Percentiles rank a stretch among this genome's conserved stretches.
These are phyloP conservation scores for Drosophila micromelanica DNA, from an alignment of 1,140 invertebrate genomes.

Conservation along the genomic window DNA sequence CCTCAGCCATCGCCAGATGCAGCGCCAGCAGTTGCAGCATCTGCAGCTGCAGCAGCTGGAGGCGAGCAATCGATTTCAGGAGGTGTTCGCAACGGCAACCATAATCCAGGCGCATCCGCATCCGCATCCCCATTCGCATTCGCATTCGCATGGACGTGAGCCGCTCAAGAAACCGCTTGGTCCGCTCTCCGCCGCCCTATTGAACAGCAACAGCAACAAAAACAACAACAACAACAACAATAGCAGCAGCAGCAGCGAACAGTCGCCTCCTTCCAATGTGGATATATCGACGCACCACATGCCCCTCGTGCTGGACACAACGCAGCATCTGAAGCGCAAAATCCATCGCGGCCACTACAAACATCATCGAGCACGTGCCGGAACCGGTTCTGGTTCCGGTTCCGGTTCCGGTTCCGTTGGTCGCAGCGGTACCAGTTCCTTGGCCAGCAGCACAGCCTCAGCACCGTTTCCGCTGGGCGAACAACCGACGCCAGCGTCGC, in stretches of 20 bases:
- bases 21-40: conserved; percentile 73
- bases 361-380: conserved; percentile 58
- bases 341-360: conserved; percentile 76
- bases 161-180: conserved; percentile 54
- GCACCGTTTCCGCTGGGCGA: conserved; percentile 36
- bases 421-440: neutral
- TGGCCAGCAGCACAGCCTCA: neutral
- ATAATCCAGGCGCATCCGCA: conserved; percentile 78
- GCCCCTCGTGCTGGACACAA: conserved; percentile 63
- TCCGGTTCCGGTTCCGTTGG: too few relatives aligned
- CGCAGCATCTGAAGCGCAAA: conserved; percentile 65
- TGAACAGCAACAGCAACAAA: conserved; percentile 23
- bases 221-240: conserved; percentile 21
- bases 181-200: neutral
- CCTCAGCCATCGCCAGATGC: conserved; percentile 72
- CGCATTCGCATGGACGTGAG: conserved; percentile 59
- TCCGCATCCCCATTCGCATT: conserved; percentile 61
- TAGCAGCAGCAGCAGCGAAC: conserved; percentile 7
- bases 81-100: conserved; percentile 79
- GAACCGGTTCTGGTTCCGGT: conserved; percentile 2
- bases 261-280: conserved; percentile 7
- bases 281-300: conserved; percentile 41
- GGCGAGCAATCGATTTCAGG: conserved; percentile 78
- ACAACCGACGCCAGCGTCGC: conserved; percentile 41
- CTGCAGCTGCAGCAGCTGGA: conserved; percentile 78